These are phyloP conservation scores for Columba janthina DNA, from an alignment of 2,113 vertebrate genomes.

Conservation along the genomic window DNA sequence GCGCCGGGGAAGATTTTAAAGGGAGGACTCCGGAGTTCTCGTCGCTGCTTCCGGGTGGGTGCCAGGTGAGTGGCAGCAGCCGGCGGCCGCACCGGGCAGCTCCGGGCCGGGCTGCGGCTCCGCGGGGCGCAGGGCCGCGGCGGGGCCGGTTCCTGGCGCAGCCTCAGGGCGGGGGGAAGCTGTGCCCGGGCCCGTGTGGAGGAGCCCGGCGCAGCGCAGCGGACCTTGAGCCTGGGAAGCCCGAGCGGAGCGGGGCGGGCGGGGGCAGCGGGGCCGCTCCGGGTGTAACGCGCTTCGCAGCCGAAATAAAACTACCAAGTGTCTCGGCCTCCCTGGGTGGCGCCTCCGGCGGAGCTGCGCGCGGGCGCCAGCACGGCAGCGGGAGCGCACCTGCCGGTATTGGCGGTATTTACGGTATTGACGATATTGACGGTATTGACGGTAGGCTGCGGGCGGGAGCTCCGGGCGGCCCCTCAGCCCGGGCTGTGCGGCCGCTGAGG, in stretches of 20 bases:
- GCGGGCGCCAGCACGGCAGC: background rate
- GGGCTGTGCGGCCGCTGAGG: too few species aligned
- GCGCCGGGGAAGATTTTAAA: background rate
- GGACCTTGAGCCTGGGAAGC: background rate
- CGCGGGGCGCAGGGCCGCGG: background rate
- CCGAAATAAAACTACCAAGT: background rate
- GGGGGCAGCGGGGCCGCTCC: background rate
- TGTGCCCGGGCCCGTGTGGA: background rate
- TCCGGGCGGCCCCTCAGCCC: background rate
- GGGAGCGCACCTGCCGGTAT: background rate
- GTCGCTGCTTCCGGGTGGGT: background rate
- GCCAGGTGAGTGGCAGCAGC: background rate
- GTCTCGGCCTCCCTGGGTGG: background rate
- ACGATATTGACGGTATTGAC: background rate
- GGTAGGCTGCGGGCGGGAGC: background rate
- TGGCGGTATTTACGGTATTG: background rate
- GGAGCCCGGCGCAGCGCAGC: background rate
- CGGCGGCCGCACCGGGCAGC: background rate
- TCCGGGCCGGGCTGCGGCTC: background rate
- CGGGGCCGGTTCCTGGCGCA: too few species aligned
- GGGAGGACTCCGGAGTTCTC: fast-evolving
- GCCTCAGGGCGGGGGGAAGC: background rate
- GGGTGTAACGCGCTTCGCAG: background rate
- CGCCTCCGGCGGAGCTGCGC: too few species aligned
- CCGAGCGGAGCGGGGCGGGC: background rate